Conservation (phyloP, 92 coral and sea anemone genomes). For the Phenganax stokvisi region DNA sequence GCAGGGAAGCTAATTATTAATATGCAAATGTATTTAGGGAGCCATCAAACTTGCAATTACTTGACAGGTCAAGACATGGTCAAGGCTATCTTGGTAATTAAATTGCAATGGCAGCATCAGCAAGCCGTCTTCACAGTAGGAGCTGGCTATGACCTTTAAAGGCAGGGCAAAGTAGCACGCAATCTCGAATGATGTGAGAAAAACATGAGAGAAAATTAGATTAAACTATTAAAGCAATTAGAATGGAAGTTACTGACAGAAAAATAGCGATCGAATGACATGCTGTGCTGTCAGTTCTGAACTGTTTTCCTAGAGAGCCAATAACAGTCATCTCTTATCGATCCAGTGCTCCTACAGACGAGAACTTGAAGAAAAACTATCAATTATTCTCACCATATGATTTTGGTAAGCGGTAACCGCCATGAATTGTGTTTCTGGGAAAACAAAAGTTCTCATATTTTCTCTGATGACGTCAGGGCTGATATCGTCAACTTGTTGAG, state of each 20-base stretch:
- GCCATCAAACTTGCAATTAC: conserved; percentile 12
- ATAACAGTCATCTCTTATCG: too few relatives aligned
- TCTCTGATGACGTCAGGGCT: conserved; percentile 60
- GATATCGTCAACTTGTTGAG: conserved; percentile 56
- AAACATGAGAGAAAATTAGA: conserved; percentile 17
- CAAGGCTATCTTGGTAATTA: conserved; percentile 2
- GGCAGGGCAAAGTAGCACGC: background rate
- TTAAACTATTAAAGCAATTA: conserved; percentile 30
- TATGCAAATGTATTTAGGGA: background rate
- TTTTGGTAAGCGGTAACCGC: conserved; percentile 96
- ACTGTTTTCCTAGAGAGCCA: too few relatives aligned
- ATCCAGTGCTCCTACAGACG: too few relatives aligned
- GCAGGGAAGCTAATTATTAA: background rate
- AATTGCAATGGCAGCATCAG: background rate
- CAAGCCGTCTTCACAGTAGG: background rate
- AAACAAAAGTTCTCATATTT: conserved; percentile 70
- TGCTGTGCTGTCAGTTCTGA: background rate
- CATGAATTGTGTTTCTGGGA: conserved; percentile 86
- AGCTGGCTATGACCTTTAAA: background rate
- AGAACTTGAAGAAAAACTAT: background rate
- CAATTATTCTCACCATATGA: conserved; percentile 67
- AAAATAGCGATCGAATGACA: background rate
- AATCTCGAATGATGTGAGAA: background rate
- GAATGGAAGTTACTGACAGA: background rate
- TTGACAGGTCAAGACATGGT: conserved; percentile 8